Evolutionary conservation across 2,113 vertebrate genomes (phyloP), one percentile per base, ranked within the genome.

Genomic region (Oostethus manadensis): DNA sequence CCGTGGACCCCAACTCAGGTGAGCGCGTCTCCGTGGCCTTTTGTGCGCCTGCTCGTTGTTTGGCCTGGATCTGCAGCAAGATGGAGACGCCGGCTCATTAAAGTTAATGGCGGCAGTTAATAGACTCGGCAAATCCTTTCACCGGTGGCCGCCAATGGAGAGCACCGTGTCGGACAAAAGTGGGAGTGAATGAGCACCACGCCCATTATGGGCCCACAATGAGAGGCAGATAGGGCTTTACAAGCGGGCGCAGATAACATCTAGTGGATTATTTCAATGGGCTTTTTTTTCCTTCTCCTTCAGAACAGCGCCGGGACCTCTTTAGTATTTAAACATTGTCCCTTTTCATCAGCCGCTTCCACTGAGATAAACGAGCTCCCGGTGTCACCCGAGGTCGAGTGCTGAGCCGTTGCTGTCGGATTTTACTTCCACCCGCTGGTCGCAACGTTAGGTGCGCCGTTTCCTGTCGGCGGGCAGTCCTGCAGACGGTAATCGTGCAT

Each of bases 1-100:
- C 97, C 17, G 90, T 99, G 57, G 97, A 99, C 73, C 93, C 96
- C 29, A 94, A 95, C 69, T 93, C 95, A 76, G 97, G 97, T 98
- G 74, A 76, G 47, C 58, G 35, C 56, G 38, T 63, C 66, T 70
- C 66, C 63, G 62, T 56, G 22, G 33, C 17, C 13, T 2, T 77
- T 75, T 76, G 51, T 73, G 46, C 63, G 58, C 50, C 60, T 74
- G 18, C 16, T 78, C 74, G 74, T 81, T 84, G 80, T 81, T 83
- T 76, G 66, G 58, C 45, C 76, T 62, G 70, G 74, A 76, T 70
- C 67, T 21, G 65, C 78, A 46, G 45, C n/a, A 53, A 73, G 66
- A 74, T 76, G 22, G 68, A 79, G 79, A 68, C 56, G 17, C 68
- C 60, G 70, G 72, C 79, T 76, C 70, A 81, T 81, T 76, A 74